A percentile compares a stretch with the other conserved stretches of the same genome.
phyloP scores from a whole-genome alignment of 2,113 vertebrate genomes.

The Tenebrosternarchus preto region DNA sequence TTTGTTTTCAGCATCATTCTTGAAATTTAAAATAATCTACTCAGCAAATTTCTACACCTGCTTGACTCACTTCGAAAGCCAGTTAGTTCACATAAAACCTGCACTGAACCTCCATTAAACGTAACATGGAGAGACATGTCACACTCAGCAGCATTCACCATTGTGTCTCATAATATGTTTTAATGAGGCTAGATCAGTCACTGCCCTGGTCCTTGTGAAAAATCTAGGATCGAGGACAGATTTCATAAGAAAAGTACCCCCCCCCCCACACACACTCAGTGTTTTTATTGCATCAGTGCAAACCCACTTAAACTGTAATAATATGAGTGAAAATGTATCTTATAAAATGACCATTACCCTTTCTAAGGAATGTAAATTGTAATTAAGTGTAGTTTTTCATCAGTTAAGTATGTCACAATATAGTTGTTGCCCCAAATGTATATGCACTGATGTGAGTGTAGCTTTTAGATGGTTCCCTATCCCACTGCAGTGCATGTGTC shows the following conservation, averaged over 20 bases:
- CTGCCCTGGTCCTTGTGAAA: conserved; percentile 87
- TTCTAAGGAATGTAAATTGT: conserved; percentile 23
- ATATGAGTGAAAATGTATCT: conserved; percentile 87
- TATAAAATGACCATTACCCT: conserved; percentile 94
- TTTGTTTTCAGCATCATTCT: conserved; percentile 79
- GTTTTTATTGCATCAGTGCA: conserved; percentile 70
- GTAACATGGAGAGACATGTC: too few species aligned
- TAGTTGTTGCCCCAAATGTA: too few species aligned
- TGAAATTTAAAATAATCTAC: conserved; percentile 76
- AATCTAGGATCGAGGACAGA: conserved; percentile 89
- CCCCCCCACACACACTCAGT: too few species aligned
- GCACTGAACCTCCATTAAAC: background rate
- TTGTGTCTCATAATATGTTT: conserved; percentile 92
- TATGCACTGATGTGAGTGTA: too few species aligned
- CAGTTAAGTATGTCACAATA: too few species aligned
- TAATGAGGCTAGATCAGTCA: conserved; percentile 78
- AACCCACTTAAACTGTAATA: conserved; percentile 85
- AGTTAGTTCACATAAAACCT: background rate
- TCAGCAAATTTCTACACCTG: background rate
- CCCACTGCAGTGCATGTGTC: conserved; percentile 80
- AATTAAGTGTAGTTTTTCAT: too few species aligned
- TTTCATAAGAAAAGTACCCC: conserved; percentile 86
- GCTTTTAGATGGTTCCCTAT: conserved; percentile 62
- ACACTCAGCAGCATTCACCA: conserved; percentile 72
- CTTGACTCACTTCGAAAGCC: background rate